Base-by-base conservation (phyloP, 2,797 vertebrate genomes). In the Rhynchotus rufescens region DNA sequence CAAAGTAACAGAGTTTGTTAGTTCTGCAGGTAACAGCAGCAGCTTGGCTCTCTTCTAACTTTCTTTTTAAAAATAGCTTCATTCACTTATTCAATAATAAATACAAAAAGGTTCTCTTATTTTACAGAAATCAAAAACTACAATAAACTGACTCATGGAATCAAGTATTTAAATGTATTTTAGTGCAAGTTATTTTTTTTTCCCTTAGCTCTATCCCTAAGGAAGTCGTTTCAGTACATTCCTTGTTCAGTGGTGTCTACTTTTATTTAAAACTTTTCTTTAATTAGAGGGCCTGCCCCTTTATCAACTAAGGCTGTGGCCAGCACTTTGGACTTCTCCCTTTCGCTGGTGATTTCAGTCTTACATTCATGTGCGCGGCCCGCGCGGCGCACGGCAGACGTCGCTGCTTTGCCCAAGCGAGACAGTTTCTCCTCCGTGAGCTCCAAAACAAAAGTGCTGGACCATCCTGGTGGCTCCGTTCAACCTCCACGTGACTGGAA, bases 71-170 rank as follows among this genome's bases (percentile, higher is more conserved):
- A 99, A 99, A 99, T 99, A 99, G 98, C 98, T 99, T 99, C 98
- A 99, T 99, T 99, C 99, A 99, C 98, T 99, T 99, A 99, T 98
- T 99, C 99, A 98, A 98, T 99, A 99, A 99, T 99, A 99, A 99
- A 99, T 99, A 99, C 99, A 99, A 99, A 99, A 99, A 98, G 97
- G 98, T 98, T 99, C 98, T 99, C 98, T 98, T 99, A 99, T 98
- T 98, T 99, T 99, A 99, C 99, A 99, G 98, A 98, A 98, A 99
- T 98, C 96, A 98, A 99, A 98, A 98, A 98, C 98, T 99, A 99
- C 98, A 99, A 99, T 99, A 99, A 99, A 99, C 99, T 99, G 99
- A 99, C 99, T 99, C 99, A 99, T 99, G 99, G 99, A 99, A 99
- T 99, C 99, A 99, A 99, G 99, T 99, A 99, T 99, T 99, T 99